Evolutionary conservation across 1,140 invertebrate species (phyloP).

Genomic region (Drosophila littoralis): DNA sequence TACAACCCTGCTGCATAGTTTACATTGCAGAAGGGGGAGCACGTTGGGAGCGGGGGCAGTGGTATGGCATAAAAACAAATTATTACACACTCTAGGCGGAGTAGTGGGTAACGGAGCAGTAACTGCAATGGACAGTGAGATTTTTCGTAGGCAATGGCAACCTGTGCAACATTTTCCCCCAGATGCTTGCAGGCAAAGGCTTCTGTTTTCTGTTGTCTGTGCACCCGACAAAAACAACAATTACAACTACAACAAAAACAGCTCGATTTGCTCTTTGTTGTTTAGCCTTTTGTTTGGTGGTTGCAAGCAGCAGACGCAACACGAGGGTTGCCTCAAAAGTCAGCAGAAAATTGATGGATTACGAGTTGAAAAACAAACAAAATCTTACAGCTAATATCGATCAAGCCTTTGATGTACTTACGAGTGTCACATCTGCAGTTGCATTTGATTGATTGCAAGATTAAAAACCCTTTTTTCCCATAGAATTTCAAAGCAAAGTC

Average conservation of each 20-base stretch:
- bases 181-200: slow-evolving; percentile 46
- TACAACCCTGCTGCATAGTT: slow-evolving; percentile 63
- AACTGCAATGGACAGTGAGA: slow-evolving; percentile 59
- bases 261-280: slow-evolving; percentile 72
- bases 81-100: slow-evolving; percentile 65
- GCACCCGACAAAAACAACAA: slow-evolving; percentile 25
- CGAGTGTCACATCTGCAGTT: slow-evolving; percentile 27
- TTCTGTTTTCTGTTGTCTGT: slow-evolving; percentile 61
- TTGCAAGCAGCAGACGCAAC: slow-evolving; percentile 42
- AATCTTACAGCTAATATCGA: slow-evolving; percentile 8
- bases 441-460: slow-evolving; percentile 33
- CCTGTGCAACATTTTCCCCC: slow-evolving; percentile 74
- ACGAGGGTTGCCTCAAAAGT: slow-evolving; percentile 54
- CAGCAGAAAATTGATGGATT: slow-evolving; percentile 44
- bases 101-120: slow-evolving; percentile 3
- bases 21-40: slow-evolving; percentile 17
- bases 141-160: slow-evolving; percentile 58
- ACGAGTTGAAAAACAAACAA: slow-evolving; percentile 8
- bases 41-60: slow-evolving; percentile 8
- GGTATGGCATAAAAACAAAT: slow-evolving; percentile 71
- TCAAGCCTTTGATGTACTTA: slow-evolving; percentile 27
- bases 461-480: slow-evolving; percentile 5
- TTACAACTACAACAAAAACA: not conserved
- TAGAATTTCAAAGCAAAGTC: not conserved
- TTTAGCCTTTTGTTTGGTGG: slow-evolving; percentile 70